These are phyloP conservation scores for Nautilus pompilius DNA, from an alignment of 1,140 invertebrate genomes.

Conservation along the genomic window DNA sequence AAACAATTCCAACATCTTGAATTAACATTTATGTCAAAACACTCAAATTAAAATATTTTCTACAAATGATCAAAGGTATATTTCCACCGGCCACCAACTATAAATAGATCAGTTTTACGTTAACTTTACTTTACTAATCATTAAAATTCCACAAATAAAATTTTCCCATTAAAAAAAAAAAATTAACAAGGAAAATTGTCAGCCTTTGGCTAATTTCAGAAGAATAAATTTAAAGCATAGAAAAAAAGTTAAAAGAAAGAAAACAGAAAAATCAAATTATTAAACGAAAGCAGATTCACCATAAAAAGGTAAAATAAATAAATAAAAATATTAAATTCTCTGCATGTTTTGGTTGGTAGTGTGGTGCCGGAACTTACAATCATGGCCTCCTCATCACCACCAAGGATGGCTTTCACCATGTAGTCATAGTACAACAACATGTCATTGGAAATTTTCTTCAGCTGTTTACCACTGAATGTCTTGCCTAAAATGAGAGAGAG, in stretches of 20 bases:
- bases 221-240: neutral
- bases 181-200: too few relatives aligned
- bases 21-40: too few relatives aligned
- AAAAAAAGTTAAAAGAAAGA: neutral
- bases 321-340: neutral
- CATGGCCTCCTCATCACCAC: constrained; percentile 33
- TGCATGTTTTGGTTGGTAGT: neutral
- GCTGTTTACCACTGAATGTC: too few relatives aligned
- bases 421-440: constrained; percentile 46
- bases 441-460: constrained; percentile 28
- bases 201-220: neutral
- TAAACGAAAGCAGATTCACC: neutral
- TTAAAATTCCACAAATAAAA: too few relatives aligned
- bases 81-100: too few relatives aligned
- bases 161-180: too few relatives aligned
- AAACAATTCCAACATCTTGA: too few relatives aligned
- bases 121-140: too few relatives aligned
- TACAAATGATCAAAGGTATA: too few relatives aligned
- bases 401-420: constrained; percentile 48
- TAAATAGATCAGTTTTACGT: too few relatives aligned
- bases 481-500: too few relatives aligned
- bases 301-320: neutral
- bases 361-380: constrained; percentile 18
- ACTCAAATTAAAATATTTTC: too few relatives aligned
- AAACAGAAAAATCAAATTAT: neutral